Conservation (phyloP, 2,888 invertebrate genomes). For the Piscicola geometra region DNA sequence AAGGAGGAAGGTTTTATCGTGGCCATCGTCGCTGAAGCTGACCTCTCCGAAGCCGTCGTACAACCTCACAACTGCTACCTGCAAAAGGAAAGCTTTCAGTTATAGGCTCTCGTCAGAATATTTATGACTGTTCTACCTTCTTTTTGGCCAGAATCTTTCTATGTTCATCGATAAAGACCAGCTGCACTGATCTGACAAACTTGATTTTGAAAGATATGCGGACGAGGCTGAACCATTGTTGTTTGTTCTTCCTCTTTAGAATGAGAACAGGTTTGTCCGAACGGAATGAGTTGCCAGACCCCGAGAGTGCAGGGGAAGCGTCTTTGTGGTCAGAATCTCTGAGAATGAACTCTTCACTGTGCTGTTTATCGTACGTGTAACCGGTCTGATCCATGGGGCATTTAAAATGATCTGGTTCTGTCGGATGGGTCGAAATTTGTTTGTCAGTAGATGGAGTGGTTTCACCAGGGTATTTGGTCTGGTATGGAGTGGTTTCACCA, state of each 20-base stretch:
- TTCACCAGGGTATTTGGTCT: no score
- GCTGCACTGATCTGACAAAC: conserved; percentile 7
- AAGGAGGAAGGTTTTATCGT: not conserved
- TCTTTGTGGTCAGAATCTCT: not conserved
- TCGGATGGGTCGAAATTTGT: no score
- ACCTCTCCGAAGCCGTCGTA: no score
- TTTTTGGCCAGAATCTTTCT: not conserved
- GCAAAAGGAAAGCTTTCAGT: no score
- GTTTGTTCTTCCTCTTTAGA: not conserved
- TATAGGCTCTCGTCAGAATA: not conserved
- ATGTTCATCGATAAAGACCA: conserved; percentile 1
- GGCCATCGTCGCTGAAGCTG: no score
- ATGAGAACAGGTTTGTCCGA: not conserved
- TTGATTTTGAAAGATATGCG: conserved; percentile 4
- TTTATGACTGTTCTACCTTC: not conserved
- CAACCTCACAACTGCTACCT: no score
- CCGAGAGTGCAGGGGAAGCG: not conserved
- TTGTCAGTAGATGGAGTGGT: not conserved
- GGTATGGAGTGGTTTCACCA: no score
- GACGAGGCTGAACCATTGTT: conserved; percentile 15
- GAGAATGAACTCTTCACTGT: not conserved
- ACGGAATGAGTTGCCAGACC: not conserved
- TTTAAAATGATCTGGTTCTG: not conserved
- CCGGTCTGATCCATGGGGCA: not conserved
- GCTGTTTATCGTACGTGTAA: not conserved